Evolutionary conservation across 2,888 invertebrate species (phyloP).

Genomic region (Petrophora chlorosata): DNA sequence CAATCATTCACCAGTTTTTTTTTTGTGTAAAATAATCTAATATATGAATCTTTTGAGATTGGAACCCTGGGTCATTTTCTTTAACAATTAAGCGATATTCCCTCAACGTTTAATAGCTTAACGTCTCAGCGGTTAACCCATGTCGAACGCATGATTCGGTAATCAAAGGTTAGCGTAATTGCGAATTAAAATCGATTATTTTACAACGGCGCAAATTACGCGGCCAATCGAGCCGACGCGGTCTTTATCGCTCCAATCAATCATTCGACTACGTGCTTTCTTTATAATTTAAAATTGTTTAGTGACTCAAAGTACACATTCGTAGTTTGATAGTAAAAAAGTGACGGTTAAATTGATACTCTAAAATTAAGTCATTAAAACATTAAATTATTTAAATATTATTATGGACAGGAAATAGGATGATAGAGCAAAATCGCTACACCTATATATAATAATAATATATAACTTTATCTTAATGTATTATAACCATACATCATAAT

Average conservation of each 20-base stretch:
- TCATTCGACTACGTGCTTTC: constrained; percentile 38
- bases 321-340: too few relatives aligned
- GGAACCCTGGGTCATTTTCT: not conserved
- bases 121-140: constrained; percentile 13
- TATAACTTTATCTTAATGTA: too few relatives aligned
- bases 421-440: too few relatives aligned
- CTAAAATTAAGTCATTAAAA: too few relatives aligned
- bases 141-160: constrained; percentile 38
- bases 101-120: constrained; percentile 7
- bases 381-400: too few relatives aligned
- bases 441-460: too few relatives aligned
- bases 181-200: constrained; percentile 51
- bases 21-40: too few relatives aligned
- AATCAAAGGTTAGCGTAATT: constrained; percentile 57
- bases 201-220: constrained; percentile 39
- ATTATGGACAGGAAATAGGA: too few relatives aligned
- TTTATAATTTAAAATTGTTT: constrained; percentile 7
- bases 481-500: too few relatives aligned
- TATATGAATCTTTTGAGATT: not conserved
- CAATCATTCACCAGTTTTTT: too few relatives aligned
- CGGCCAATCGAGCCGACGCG: constrained; percentile 33
- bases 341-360: too few relatives aligned
- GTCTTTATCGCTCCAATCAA: constrained; percentile 45
- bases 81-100: constrained; percentile 12
- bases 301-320: not conserved